phyloP scores from a whole-genome alignment of 1,140 invertebrate species.

The Cryptotermes secundus region DNA sequence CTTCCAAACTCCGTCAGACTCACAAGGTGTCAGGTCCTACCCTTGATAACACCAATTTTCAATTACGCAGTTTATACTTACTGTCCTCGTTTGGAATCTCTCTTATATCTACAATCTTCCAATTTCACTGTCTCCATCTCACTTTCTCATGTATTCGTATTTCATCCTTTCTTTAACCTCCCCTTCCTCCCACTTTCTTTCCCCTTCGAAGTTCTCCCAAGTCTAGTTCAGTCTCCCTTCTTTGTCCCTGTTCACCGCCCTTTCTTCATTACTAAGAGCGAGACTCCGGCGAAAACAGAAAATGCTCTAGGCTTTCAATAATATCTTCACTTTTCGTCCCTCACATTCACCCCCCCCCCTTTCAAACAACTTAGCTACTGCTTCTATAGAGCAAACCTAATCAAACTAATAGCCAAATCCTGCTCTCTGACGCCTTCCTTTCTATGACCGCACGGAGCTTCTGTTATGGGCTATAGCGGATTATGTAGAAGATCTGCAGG shows the following conservation, averaged over 20 bases:
- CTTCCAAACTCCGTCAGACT: not conserved
- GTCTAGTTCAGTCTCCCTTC: no score
- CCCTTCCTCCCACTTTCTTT: not conserved
- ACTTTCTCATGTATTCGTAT: not conserved
- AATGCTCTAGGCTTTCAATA: constrained; percentile 19
- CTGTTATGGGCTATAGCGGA: not conserved
- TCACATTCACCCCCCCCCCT: not conserved
- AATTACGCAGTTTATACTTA: not conserved
- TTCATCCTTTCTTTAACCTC: not conserved
- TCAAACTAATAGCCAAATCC: constrained; percentile 17
- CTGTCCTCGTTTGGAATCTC: not conserved
- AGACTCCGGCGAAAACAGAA: not conserved
- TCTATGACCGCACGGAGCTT: not conserved
- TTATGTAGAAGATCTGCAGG: not conserved
- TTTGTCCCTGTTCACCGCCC: not conserved
- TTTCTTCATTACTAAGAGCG: constrained; percentile 1
- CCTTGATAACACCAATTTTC: constrained; percentile 12
- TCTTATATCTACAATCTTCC: not conserved
- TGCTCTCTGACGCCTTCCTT: not conserved
- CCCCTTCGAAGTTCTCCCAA: not conserved
- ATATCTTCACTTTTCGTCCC: constrained; percentile 15
- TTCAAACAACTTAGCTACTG: not conserved
- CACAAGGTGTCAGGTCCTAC: not conserved
- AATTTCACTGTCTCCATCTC: not conserved
- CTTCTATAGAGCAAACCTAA: not conserved